Evolutionary conservation across 2,113 vertebrate genomes (phyloP).

Genomic region (Nothocercus nigrocapillus): DNA sequence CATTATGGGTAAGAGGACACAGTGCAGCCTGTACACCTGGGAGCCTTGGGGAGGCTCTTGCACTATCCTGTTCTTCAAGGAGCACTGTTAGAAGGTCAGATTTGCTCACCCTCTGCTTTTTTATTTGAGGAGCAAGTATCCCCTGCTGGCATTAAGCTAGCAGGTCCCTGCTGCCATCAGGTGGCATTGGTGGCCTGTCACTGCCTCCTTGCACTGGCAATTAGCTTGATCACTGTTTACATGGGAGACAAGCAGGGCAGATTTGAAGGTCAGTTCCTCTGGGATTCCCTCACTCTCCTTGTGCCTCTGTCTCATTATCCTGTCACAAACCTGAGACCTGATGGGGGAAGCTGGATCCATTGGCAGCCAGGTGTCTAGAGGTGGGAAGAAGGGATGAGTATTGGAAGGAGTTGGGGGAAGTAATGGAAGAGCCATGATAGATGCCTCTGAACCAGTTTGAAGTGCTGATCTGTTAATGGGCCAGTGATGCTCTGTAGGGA

Average conservation of each 20-base stretch:
- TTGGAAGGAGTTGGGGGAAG: not conserved
- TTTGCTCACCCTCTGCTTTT: no score
- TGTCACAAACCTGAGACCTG: accelerated
- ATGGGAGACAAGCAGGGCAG: not conserved
- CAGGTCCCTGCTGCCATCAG: constrained; percentile 15
- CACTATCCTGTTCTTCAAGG: not conserved
- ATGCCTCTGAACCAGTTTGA: not conserved
- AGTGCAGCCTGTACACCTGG: accelerated
- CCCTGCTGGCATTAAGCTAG: not conserved
- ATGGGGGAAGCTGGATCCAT: not conserved
- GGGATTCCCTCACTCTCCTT: not conserved
- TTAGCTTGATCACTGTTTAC: not conserved
- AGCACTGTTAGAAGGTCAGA: not conserved
- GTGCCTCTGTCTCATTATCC: not conserved
- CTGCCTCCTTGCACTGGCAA: not conserved
- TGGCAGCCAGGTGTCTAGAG: not conserved
- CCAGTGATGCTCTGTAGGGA: not conserved
- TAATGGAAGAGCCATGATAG: not conserved
- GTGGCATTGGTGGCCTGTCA: constrained; percentile 5
- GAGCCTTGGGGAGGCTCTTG: not conserved
- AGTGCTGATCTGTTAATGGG: not conserved
- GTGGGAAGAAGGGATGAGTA: not conserved
- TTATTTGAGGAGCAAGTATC: no score
- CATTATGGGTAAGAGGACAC: not conserved
- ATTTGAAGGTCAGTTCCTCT: not conserved